phyloP scores from a whole-genome alignment of 2,797 vertebrate genomes.

The Todus mexicanus region DNA sequence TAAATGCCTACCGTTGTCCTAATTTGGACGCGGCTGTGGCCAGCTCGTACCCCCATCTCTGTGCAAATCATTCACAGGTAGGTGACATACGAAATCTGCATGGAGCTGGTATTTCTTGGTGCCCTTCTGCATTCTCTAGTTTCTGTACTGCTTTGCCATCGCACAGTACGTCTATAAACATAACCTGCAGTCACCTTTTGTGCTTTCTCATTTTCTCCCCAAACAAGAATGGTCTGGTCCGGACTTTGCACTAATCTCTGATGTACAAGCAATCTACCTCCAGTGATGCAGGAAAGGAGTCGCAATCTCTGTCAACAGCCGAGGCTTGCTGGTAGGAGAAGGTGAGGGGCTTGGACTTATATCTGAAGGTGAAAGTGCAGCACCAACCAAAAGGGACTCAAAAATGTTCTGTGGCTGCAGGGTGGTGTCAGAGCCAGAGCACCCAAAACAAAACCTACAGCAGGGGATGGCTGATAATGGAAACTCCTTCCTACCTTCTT shows the following conservation, averaged over 20 bases:
- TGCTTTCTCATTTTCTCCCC: slow-evolving; percentile 59
- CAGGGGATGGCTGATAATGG: not conserved
- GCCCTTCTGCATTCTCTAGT: slow-evolving; percentile 35
- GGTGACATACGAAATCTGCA: not conserved
- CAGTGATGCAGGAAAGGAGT: not conserved
- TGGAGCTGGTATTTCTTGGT: slow-evolving; percentile 40
- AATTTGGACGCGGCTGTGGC: not conserved
- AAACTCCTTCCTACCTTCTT: not conserved
- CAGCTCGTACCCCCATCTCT: not conserved
- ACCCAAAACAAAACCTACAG: not conserved
- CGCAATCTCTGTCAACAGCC: fast-evolving
- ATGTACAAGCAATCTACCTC: not conserved
- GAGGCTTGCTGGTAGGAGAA: not conserved
- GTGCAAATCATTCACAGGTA: slow-evolving; percentile 19
- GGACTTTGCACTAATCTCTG: slow-evolving; percentile 38
- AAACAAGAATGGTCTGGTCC: slow-evolving; percentile 43
- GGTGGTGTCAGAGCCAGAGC: not conserved
- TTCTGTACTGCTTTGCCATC: slow-evolving; percentile 4
- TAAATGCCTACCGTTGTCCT: not conserved
- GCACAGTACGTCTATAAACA: slow-evolving; percentile 47
- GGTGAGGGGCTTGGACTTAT: not conserved
- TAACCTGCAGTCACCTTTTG: slow-evolving; percentile 68
- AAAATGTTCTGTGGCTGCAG: not conserved
- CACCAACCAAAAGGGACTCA: no score
- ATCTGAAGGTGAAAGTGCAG: not conserved